Percentiles rank a stretch among this genome's conserved stretches.
Conservation (phyloP, 2,797 vertebrate genomes). For the Leptodactylus fallax region DNA sequence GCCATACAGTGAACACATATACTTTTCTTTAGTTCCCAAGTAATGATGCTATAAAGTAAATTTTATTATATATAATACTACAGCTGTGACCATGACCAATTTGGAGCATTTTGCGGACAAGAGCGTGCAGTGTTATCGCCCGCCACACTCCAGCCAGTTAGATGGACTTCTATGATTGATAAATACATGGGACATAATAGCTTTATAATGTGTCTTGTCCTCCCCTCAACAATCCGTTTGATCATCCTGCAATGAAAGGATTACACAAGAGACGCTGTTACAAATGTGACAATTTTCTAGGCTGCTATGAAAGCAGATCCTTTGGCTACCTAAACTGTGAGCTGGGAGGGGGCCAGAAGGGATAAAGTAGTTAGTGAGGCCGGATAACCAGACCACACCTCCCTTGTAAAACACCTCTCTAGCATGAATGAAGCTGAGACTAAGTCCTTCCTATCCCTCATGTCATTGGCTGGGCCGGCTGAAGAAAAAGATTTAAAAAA, state of each 20-base stretch:
- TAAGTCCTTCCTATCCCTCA: constrained; percentile 29
- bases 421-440: constrained; percentile 42
- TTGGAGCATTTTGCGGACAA: background rate
- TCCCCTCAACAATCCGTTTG: background rate
- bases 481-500: constrained; percentile 50
- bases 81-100: background rate
- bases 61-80: background rate
- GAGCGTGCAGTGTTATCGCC: no score
- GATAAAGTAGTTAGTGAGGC: background rate
- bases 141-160: background rate
- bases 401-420: constrained; percentile 14
- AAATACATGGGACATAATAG: background rate
- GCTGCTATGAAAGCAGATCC: background rate
- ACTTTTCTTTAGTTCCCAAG: no score
- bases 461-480: constrained; percentile 29
- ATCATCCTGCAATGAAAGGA: background rate
- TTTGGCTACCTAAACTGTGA: constrained; percentile 30
- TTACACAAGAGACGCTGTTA: background rate
- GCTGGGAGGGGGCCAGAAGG: constrained; percentile 14
- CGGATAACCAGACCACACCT: constrained; percentile 17
- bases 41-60: background rate
- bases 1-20: no score
- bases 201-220: background rate
- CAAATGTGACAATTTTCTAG: background rate
- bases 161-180: background rate